A percentile compares a stretch with the other conserved stretches of the same genome.
Evolutionary conservation across 30 jellyfish, hydroid and myxozoan species (phyloP).

Genomic region (Aurelia aurita complex sp. Pacific): DNA sequence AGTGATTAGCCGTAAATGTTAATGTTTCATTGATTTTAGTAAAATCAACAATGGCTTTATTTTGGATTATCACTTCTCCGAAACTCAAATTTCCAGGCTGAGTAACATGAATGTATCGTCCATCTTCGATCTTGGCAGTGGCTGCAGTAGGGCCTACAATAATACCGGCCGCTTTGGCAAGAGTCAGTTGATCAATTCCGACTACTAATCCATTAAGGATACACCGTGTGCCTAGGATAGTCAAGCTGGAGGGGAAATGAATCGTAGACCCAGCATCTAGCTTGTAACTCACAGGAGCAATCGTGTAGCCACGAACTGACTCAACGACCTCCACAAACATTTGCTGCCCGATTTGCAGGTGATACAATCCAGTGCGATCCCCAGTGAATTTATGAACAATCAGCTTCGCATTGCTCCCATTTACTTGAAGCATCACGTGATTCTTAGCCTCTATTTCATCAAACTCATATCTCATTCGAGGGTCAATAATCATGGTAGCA

Average conservation of each 20-base stretch:
- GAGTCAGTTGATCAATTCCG: constrained; percentile 46
- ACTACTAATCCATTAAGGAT: constrained; percentile 24
- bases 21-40: constrained; percentile 9
- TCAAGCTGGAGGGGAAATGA: constrained; percentile 58
- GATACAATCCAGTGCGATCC: constrained; percentile 65
- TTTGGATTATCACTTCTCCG: constrained; percentile 38
- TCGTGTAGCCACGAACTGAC: constrained; percentile 52
- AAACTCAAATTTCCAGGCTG: constrained; percentile 54
- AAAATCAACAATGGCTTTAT: constrained; percentile 42
- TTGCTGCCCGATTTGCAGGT: constrained; percentile 30
- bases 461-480: constrained; percentile 42
- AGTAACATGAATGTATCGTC: constrained; percentile 24
- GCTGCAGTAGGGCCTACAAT: constrained; percentile 33
- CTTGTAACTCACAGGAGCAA: constrained; percentile 70
- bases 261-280: constrained; percentile 48
- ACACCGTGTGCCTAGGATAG: constrained; percentile 67
- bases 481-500: constrained; percentile 48
- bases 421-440: constrained; percentile 34
- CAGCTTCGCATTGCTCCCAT: constrained; percentile 53
- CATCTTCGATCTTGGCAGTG: constrained; percentile 58
- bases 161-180: constrained; percentile 66
- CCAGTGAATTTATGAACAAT: constrained; percentile 57
- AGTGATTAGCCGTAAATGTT: constrained; percentile 30
- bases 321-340: constrained; percentile 60
- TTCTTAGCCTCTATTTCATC: constrained; percentile 63